Evolutionary conservation across 92 coral and sea anemone species (phyloP), one percentile per base, ranked within the genome.

Genomic region (Pocillopora grandis): DNA sequence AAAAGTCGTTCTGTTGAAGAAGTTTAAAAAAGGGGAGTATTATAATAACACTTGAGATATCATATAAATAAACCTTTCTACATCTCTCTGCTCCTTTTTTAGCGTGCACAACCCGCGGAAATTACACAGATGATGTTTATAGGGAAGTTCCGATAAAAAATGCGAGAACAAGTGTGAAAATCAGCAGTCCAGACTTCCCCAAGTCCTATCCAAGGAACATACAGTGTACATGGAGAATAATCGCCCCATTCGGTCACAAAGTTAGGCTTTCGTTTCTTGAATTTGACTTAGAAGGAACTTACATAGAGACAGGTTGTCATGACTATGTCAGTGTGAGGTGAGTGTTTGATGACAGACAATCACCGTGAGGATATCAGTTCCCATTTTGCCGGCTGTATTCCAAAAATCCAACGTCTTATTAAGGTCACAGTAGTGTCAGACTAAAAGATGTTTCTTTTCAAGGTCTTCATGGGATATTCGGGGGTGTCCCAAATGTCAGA

Each of bases 131-230:
- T 12, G 79, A 83, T 66, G 56, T 83, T 61, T 83, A 83, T 33
- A 72, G 86, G 2, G 79, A 74, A 31, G 80, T 83, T 12, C 80
- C 74, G 57, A 83, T 83, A 23, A 83, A 83, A 62, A 83, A 84
- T 67, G 48, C 83, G 19, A 84, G 82, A 76, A 70, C 76, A 31
- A 84, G 88, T 70, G 88, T 84, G 1, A 84, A 76, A 14, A 58
- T 84, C n/a, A 84, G 88, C 71, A 84, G 88, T 35, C 88, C 88
- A 37, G 68, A 84, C 75, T 84, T 84, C n/a, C 88, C 88, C 23
- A 58, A 76, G 65, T 76, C 67, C n/a, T 84, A 84, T 62, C 81
- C 82, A 55, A 59, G 14, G 77, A 76, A 84, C 77, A 77, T 84
- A 67, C 88, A 84, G 15, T 84, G 88, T 74, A 84, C 88, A 7